Evolutionary conservation across 2,888 invertebrate species (phyloP).

Genomic region (Synanthedon myopaeformis): DNA sequence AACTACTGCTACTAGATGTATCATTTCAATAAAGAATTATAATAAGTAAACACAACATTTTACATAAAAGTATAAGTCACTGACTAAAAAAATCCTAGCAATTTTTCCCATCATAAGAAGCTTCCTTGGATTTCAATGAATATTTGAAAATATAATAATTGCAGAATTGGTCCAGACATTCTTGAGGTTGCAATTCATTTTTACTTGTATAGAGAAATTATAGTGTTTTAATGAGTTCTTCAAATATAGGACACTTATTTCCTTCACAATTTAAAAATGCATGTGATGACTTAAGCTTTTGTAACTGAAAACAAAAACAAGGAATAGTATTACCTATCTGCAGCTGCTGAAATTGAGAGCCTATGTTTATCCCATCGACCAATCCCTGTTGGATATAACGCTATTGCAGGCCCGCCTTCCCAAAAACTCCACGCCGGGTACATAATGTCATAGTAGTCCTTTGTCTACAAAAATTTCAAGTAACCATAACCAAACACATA

Average conservation of each 20-base stretch:
- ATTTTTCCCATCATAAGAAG: no score
- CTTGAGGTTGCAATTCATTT: no score
- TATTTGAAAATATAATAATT: no score
- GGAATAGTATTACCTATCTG: conserved; percentile 46
- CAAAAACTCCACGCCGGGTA: conserved; percentile 98
- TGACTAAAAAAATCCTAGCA: no score
- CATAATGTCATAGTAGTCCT: conserved; percentile 89
- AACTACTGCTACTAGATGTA: no score
- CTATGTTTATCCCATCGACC: conserved; percentile 94
- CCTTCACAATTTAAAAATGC: background rate
- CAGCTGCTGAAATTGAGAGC: conserved; percentile 74
- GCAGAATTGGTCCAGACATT: no score
- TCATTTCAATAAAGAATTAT: no score
- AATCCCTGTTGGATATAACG: conserved; percentile 91
- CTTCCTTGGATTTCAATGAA: no score
- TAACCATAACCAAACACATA: conserved; percentile 1
- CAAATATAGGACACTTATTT: background rate
- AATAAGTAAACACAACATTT: no score
- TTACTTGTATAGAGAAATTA: background rate
- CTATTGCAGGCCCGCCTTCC: conserved; percentile 98
- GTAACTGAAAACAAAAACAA: background rate
- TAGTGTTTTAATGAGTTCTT: background rate
- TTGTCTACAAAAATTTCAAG: conserved; percentile 57
- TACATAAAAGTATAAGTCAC: no score
- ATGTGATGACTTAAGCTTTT: background rate